Conservation (phyloP, 2,113 vertebrate genomes). For the Catharus fuscescens region DNA sequence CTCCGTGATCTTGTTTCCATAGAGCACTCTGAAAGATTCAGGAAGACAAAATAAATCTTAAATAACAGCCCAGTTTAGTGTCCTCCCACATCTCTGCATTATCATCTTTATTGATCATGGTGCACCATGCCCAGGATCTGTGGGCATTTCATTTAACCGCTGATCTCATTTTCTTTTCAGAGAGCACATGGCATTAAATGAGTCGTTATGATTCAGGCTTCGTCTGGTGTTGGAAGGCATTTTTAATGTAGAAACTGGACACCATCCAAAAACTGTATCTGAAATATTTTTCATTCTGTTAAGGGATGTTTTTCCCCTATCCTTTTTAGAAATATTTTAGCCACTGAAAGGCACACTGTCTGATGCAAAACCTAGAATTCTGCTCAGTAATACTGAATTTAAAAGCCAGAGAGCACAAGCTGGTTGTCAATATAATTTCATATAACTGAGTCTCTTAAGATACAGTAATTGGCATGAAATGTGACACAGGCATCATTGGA, state of each 20-base stretch:
- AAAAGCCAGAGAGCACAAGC: conserved; percentile 5
- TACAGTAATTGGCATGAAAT: conserved; percentile 26
- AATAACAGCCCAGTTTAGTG: conserved; percentile 54
- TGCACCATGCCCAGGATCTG: conserved; percentile 48
- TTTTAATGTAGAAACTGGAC: conserved; percentile 64
- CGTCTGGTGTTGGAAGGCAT: conserved; percentile 51
- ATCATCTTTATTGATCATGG: conserved; percentile 55
- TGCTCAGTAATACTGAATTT: neutral
- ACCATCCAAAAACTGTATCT: conserved; percentile 45
- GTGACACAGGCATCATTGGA: neutral
- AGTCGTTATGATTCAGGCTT: conserved; percentile 64
- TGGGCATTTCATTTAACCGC: conserved; percentile 50
- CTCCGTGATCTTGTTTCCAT: conserved; percentile 98
- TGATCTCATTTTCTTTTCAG: conserved; percentile 41
- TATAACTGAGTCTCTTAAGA: neutral
- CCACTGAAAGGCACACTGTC: neutral
- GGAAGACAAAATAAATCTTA: conserved; percentile 63
- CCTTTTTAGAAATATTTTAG: neutral
- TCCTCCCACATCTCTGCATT: conserved; percentile 42
- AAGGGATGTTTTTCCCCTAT: neutral
- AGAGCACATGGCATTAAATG: conserved; percentile 61
- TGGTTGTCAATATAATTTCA: conserved; percentile 11
- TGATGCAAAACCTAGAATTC: neutral
- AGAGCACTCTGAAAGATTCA: conserved; percentile 88
- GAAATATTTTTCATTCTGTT: conserved; percentile 49